Conservation (phyloP, 2,797 vertebrate species). For the Poeciliopsis paucimaculata region DNA sequence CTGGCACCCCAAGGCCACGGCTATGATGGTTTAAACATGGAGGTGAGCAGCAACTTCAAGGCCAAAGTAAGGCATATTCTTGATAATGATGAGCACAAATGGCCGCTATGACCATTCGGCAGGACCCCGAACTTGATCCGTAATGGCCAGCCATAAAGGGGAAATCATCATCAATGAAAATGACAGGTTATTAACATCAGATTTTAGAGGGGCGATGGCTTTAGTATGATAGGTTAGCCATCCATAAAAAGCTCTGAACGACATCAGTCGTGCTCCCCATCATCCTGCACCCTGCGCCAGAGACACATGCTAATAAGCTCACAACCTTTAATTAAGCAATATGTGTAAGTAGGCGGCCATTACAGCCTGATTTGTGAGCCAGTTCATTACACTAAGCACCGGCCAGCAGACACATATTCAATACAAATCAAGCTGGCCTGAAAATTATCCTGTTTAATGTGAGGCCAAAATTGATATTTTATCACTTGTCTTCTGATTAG, state of each 20-base stretch:
- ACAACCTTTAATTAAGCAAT: slow-evolving; percentile 99
- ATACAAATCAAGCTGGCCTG: slow-evolving; percentile 95
- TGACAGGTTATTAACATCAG: slow-evolving; percentile 92
- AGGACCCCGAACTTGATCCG: slow-evolving; percentile 69
- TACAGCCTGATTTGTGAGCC: slow-evolving; percentile 98
- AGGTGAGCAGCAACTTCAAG: slow-evolving; percentile 70
- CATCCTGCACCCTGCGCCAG: slow-evolving; percentile 84
- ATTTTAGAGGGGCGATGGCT: slow-evolving; percentile 81
- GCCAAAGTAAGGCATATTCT: slow-evolving; percentile 65
- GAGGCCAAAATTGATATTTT: slow-evolving; percentile 91
- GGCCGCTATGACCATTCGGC: slow-evolving; percentile 53
- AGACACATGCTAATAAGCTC: slow-evolving; percentile 99
- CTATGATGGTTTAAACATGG: slow-evolving; percentile 62
- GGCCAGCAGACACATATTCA: slow-evolving; percentile 95
- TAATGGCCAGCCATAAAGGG: slow-evolving; percentile 81
- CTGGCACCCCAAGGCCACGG: slow-evolving; percentile 23
- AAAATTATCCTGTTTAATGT: slow-evolving; percentile 94
- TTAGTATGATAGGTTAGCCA: slow-evolving; percentile 90
- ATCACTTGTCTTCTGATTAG: slow-evolving; percentile 86
- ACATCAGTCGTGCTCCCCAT: slow-evolving; percentile 87
- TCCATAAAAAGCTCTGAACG: slow-evolving; percentile 95
- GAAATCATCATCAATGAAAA: slow-evolving; percentile 87
- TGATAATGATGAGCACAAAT: slow-evolving; percentile 63
- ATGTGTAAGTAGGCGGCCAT: slow-evolving; percentile 99
- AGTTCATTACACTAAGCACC: slow-evolving; percentile 95